Evolutionary conservation across 2,113 vertebrate genomes (phyloP).

Genomic region (Entelurus aequoreus): DNA sequence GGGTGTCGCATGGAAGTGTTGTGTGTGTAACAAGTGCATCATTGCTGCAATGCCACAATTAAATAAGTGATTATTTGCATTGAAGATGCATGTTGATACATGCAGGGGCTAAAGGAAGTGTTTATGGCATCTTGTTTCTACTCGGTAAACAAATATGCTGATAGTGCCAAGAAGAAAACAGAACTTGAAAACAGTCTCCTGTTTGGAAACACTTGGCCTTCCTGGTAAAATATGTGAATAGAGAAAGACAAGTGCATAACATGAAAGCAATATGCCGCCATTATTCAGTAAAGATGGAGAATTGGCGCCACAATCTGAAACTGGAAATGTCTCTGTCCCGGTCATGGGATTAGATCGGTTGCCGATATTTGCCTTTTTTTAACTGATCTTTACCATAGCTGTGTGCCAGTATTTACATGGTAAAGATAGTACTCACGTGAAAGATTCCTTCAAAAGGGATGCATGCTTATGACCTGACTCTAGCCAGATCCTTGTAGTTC

Average conservation of each 20-base stretch:
- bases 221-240: neutral
- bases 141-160: neutral
- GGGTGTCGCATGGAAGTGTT: constrained; percentile 30
- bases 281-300: too few relatives aligned
- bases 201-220: neutral
- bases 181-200: neutral
- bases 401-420: too few relatives aligned
- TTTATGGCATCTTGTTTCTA: neutral
- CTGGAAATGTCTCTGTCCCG: too few relatives aligned
- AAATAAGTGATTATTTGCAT: constrained; percentile 27
- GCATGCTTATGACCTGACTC: too few relatives aligned
- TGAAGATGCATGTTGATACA: constrained; percentile 39
- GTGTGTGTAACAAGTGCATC: constrained; percentile 38
- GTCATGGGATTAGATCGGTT: too few relatives aligned
- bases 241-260: neutral
- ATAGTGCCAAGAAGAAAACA: neutral
- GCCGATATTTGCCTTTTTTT: too few relatives aligned
- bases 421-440: too few relatives aligned
- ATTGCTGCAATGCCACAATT: constrained; percentile 53
- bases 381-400: too few relatives aligned
- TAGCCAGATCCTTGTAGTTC: too few relatives aligned
- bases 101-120: constrained; percentile 9
- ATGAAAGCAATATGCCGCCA: too few relatives aligned
- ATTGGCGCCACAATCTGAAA: too few relatives aligned
- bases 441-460: too few relatives aligned